Conservation (phyloP, 2,113 vertebrate species). For the Phoenicopterus ruber region DNA sequence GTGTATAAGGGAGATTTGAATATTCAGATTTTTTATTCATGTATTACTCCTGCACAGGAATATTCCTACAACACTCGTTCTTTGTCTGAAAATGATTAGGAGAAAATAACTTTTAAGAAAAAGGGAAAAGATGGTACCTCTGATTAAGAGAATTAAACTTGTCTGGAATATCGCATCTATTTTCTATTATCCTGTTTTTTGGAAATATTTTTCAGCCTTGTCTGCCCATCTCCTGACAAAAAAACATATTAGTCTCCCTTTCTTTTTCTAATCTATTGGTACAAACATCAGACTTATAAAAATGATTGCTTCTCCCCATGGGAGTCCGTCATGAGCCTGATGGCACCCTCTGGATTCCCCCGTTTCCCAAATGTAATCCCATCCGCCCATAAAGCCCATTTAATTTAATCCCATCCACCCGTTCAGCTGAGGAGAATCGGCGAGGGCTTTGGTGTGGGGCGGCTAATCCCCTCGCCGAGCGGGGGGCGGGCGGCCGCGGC, state of each 20-base stretch:
- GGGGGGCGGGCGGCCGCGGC: not conserved
- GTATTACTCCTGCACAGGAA: not conserved
- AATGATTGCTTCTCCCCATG: not conserved
- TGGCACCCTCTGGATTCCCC: not conserved
- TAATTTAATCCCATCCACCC: conserved; percentile 1
- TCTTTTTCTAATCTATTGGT: not conserved
- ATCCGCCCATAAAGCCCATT: not conserved
- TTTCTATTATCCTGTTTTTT: not conserved
- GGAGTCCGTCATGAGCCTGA: not conserved
- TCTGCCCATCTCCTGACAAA: not conserved
- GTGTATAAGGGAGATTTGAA: not conserved
- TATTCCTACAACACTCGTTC: not conserved
- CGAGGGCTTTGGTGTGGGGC: not conserved
- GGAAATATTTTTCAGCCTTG: not conserved
- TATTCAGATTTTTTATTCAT: not conserved
- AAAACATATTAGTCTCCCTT: not conserved
- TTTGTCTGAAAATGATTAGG: not conserved
- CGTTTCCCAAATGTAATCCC: conserved; percentile 31
- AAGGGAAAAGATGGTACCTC: not conserved
- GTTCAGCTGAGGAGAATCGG: not conserved
- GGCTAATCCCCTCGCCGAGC: not conserved
- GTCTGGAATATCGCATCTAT: not conserved
- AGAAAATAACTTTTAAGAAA: not conserved
- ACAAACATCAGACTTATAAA: not conserved
- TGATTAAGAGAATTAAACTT: not conserved